Percentiles rank a stretch among this genome's conserved stretches.
Conservation (phyloP, 2,113 vertebrate species). For the Lampris megalopsis region DNA sequence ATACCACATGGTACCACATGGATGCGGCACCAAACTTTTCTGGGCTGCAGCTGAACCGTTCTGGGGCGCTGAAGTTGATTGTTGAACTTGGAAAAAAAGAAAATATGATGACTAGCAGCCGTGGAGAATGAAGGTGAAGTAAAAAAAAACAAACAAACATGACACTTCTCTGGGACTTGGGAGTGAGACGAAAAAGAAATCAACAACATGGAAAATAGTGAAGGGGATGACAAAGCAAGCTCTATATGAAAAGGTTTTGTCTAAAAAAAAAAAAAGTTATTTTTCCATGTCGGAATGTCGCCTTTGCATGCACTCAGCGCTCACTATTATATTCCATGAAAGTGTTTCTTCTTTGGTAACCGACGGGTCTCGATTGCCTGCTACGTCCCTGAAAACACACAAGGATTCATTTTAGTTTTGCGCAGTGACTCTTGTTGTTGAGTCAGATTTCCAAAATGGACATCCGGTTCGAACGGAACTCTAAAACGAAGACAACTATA, state of each 20-base stretch:
- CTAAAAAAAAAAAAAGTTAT: background rate
- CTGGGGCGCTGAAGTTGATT: background rate
- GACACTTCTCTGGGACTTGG: background rate
- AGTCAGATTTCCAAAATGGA: background rate
- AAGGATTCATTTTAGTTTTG: background rate
- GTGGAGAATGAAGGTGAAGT: background rate
- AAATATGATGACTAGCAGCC: constrained; percentile 4
- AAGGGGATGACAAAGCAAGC: background rate
- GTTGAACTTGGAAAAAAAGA: background rate
- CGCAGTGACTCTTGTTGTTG: too few species aligned
- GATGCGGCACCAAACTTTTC: background rate
- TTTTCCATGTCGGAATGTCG: background rate
- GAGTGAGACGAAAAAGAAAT: background rate
- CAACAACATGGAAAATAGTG: background rate
- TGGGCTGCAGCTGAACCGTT: constrained; percentile 2
- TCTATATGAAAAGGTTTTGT: too few species aligned
- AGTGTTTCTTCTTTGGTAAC: too few species aligned
- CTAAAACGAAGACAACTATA: constrained; percentile 33
- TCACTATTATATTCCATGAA: too few species aligned
- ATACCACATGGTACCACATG: background rate
- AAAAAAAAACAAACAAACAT: background rate
- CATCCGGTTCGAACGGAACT: constrained; percentile 1
- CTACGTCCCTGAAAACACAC: too few species aligned
- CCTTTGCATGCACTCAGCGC: too few species aligned
- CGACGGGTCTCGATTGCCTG: too few species aligned